These are phyloP conservation scores for Sander lucioperca DNA, from an alignment of 2,113 vertebrate genomes.

Conservation along the genomic window DNA sequence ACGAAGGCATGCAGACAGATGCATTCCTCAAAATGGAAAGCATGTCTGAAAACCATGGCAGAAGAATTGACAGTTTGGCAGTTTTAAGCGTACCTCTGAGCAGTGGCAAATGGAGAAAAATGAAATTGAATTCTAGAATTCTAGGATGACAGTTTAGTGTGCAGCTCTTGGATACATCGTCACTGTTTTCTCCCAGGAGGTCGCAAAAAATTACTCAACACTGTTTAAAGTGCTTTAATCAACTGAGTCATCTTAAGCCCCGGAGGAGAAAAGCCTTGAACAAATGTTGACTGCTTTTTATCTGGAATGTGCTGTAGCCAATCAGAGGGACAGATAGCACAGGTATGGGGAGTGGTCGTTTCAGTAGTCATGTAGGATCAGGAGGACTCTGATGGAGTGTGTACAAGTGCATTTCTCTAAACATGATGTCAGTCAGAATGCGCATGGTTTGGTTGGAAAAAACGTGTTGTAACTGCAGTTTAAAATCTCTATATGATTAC, in stretches of 20 bases:
- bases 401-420: neutral
- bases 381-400: neutral
- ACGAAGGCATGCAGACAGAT: neutral
- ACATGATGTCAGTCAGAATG: neutral
- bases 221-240: conserved; percentile 36
- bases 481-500: neutral
- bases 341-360: conserved; percentile 16
- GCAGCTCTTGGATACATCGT: neutral
- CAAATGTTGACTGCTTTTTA: conserved; percentile 33
- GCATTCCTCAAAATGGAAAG: neutral
- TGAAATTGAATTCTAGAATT: neutral
- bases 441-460: neutral
- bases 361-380: conserved; percentile 31
- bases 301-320: conserved; percentile 24
- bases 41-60: neutral
- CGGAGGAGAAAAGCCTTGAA: conserved; percentile 1
- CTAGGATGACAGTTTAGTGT: neutral
- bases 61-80: neutral
- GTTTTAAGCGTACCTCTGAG: neutral
- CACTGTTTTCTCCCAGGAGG: conserved; percentile 38
- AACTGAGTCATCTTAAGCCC: conserved; percentile 11
- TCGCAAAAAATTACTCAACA: conserved; percentile 8
- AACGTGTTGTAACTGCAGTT: neutral
- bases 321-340: conserved; percentile 23
- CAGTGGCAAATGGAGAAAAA: neutral